These are phyloP conservation scores for Cacatua alba DNA, from an alignment of 2,113 vertebrate species.

Conservation along the genomic window DNA sequence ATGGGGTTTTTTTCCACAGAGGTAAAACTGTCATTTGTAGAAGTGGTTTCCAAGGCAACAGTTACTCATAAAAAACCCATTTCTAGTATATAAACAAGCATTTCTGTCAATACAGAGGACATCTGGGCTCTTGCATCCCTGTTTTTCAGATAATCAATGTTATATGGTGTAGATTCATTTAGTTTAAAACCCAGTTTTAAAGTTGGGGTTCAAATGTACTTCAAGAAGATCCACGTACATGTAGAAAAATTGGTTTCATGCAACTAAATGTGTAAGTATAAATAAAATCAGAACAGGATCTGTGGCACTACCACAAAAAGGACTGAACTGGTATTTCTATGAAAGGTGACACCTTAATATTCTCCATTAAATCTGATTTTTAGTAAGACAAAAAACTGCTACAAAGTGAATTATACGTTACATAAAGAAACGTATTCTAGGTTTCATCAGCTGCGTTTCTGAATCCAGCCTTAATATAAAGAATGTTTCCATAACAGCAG, in stretches of 20 bases:
- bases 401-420: slow-evolving; percentile 6
- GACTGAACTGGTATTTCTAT: not conserved
- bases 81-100: not conserved
- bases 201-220: not conserved
- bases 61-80: not conserved
- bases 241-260: not conserved
- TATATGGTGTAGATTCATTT: not conserved
- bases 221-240: not conserved
- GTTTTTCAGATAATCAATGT: not conserved
- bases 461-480: slow-evolving; percentile 10
- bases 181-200: not conserved
- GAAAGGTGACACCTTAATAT: not conserved
- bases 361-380: not conserved
- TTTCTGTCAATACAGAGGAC: not conserved
- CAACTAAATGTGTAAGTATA: not conserved
- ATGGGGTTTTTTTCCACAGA: not conserved
- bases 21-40: slow-evolving; percentile 7
- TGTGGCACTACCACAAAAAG: not conserved
- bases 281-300: not conserved
- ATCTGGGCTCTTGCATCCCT: not conserved
- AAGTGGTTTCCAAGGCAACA: slow-evolving; percentile 26
- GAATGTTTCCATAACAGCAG: not conserved
- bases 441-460: slow-evolving; percentile 29
- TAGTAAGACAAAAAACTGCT: not conserved
- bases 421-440: slow-evolving; percentile 12